Percentiles rank a stretch among this genome's conserved stretches.
phyloP scores from a whole-genome alignment of 2,113 vertebrate species.

The Collichthys lucidus region DNA sequence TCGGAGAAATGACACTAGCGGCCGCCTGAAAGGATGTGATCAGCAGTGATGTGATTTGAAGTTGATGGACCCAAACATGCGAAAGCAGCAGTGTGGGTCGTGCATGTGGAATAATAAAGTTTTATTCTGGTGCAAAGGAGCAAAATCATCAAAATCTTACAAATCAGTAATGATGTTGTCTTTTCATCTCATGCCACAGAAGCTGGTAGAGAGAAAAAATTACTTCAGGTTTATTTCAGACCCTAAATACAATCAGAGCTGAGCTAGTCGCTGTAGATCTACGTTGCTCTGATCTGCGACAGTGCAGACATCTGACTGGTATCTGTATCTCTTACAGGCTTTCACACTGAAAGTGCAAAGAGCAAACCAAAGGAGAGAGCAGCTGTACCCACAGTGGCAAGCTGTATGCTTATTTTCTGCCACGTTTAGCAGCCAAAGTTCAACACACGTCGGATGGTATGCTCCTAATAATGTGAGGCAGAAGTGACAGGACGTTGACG shows the following conservation, averaged over 20 bases:
- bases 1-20: background rate
- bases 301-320: background rate
- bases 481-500: background rate
- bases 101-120: background rate
- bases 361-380: background rate
- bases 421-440: background rate
- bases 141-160: background rate
- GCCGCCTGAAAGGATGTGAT: background rate
- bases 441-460: background rate
- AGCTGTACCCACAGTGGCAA: background rate
- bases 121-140: slow-evolving; percentile 4
- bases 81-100: background rate
- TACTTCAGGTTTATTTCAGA: slow-evolving; percentile 38
- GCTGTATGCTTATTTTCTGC: background rate
- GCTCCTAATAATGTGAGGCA: background rate
- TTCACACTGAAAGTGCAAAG: slow-evolving; percentile 20
- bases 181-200: background rate
- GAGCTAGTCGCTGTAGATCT: background rate
- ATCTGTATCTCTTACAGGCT: background rate
- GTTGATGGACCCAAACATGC: background rate
- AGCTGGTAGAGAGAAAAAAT: background rate
- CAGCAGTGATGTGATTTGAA: background rate
- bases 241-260: slow-evolving; percentile 14
- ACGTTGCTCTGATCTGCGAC: slow-evolving; percentile 9
- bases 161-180: background rate